Percentiles rank a stretch among this genome's conserved stretches.
Conservation (phyloP, 2,888 invertebrate genomes). For the Eurytoma californica region DNA sequence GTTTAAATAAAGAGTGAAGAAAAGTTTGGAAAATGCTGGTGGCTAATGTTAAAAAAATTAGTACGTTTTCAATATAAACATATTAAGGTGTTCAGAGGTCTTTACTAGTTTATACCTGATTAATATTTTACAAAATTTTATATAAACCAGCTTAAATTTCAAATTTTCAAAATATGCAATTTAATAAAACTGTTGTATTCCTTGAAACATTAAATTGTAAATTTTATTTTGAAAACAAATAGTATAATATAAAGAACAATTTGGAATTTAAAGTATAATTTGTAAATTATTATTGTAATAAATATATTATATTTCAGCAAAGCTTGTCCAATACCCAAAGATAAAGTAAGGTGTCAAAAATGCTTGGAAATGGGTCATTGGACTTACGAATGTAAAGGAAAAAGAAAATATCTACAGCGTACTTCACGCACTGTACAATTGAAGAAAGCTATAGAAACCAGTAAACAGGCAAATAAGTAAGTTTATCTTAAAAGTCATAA, state of each 20-base stretch:
- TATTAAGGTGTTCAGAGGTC: no score
- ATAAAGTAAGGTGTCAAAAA: conserved; percentile 89
- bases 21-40: no score
- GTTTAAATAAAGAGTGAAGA: no score
- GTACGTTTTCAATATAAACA: no score
- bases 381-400: conserved; percentile 95
- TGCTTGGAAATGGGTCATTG: conserved; percentile 95
- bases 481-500: conserved; percentile 60
- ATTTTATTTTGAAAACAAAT: no score
- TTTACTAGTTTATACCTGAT: not conserved
- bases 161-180: no score
- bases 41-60: no score
- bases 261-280: not conserved
- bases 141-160: not conserved
- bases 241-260: no score
- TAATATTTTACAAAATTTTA: not conserved
- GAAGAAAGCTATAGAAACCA: conserved; percentile 81
- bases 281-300: not conserved
- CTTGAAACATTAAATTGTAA: no score
- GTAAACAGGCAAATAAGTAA: conserved; percentile 60
- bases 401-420: conserved; percentile 90
- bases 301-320: conserved; percentile 19
- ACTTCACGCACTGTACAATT: conserved; percentile 89
- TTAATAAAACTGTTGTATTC: no score
- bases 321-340: conserved; percentile 81